Conservation (phyloP, 2,113 vertebrate species). For the Ginglymostoma cirratum region DNA sequence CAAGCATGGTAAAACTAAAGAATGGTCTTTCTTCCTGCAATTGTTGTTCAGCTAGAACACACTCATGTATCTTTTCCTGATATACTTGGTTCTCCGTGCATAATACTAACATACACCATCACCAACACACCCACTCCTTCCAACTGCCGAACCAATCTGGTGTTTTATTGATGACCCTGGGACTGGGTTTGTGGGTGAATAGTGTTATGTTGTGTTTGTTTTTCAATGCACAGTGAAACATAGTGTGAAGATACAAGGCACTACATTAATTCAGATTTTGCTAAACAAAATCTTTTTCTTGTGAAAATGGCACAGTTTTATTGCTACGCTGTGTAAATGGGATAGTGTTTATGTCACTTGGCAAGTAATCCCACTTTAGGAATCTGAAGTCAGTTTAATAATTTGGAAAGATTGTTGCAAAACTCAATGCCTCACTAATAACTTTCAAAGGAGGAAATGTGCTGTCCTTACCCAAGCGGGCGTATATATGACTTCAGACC, state of each 20-base stretch:
- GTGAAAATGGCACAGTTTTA: no score
- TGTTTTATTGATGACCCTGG: not conserved
- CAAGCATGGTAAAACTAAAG: not conserved
- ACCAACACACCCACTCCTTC: not conserved
- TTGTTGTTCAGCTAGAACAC: conserved; percentile 6
- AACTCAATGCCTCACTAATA: not conserved
- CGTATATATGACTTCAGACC: not conserved
- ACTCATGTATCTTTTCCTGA: not conserved
- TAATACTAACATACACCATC: no score
- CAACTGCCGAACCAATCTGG: not conserved
- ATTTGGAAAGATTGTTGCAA: not conserved
- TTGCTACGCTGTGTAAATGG: not conserved
- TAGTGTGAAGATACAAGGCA: not conserved
- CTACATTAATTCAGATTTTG: not conserved
- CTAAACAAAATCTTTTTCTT: not conserved
- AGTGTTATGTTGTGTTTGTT: not conserved
- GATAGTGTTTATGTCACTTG: not conserved
- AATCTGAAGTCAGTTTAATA: not conserved
- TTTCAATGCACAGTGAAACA: not conserved
- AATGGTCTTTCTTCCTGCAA: conserved; percentile 3
- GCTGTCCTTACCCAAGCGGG: not conserved
- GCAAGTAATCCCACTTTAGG: not conserved
- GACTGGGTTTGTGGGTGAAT: not conserved
- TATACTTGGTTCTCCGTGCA: not conserved
- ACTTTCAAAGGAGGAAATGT: not conserved